Base-by-base conservation (phyloP, 1,140 invertebrate species). In the Aphelenchoides fujianensis region DNA sequence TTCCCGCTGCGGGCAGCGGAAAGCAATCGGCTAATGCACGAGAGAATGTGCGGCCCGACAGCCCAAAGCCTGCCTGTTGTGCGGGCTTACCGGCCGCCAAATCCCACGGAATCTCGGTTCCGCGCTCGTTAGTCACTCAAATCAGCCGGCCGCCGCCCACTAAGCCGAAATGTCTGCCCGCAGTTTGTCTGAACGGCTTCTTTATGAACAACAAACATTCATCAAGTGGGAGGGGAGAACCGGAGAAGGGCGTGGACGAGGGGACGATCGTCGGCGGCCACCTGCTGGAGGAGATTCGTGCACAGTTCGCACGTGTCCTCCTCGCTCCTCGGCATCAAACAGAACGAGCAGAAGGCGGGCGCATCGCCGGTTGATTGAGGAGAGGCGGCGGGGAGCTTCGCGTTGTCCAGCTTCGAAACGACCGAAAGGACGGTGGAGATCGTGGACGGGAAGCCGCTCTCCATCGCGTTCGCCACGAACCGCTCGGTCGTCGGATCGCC, bases 341-440 rank as follows among this genome's bases (percentile, higher is more conserved):
- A 48, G 23, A 48, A 16, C 12, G 41, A 48, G 23, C 41, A 48
- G 12, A 48, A 48, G 23, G 12, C 23, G n/a, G n/a, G n/a, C 41
- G 23, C 12, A 23, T 48, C 41, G 41, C 23, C 41, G 41, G 12
- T 48, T 48, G 41, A 12, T n/a, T n/a, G n/a, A n/a, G n/a, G n/a
- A n/a, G n/a, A n/a, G n/a, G n/a, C n/a, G n/a, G n/a, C n/a, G n/a
- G n/a, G n/a, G n/a, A n/a, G 28, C 7, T 59, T 59, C 5, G 5
- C 7, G 5, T 5, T 59, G 34, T 59, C 55, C 55, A 66, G 30
- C 32, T 66, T 66, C 16, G 63, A 66, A 31, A 12, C 63, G 16
- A 66, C 63, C 12, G 12, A 23, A 19, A 66, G 63, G 16, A 66
- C 63, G 31, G 63, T 66, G 23, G 63, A 66, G 2, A 66, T 48